These are phyloP conservation scores for Melanotus villosus DNA, from an alignment of 2,888 invertebrate species.

Conservation along the genomic window DNA sequence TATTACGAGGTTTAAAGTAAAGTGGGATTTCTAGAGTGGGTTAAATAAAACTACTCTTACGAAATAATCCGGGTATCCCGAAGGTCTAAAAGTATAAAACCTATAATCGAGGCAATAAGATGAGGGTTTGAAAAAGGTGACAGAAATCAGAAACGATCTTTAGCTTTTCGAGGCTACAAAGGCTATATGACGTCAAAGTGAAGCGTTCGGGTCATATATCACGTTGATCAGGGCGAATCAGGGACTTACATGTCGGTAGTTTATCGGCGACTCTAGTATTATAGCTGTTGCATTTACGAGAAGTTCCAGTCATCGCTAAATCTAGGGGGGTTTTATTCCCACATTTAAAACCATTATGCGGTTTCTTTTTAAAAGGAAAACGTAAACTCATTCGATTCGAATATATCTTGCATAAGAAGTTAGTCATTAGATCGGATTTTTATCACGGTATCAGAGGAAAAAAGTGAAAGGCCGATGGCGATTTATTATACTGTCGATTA, in stretches of 20 bases:
- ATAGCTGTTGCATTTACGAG: slow-evolving; percentile 40
- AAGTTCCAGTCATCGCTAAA: slow-evolving; percentile 39
- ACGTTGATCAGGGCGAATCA: slow-evolving; percentile 48
- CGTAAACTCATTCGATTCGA: slow-evolving; percentile 8
- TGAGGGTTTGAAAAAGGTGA: slow-evolving; percentile 28
- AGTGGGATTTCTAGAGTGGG: too few species aligned
- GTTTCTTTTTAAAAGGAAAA: slow-evolving; percentile 1
- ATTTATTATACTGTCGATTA: neutral
- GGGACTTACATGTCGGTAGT: slow-evolving; percentile 45
- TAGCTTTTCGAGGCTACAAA: slow-evolving; percentile 61
- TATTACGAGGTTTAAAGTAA: too few species aligned
- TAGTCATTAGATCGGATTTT: neutral
- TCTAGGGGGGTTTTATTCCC: slow-evolving; percentile 31
- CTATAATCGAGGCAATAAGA: neutral
- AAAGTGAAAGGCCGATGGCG: neutral
- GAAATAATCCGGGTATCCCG: too few species aligned
- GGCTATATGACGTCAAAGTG: slow-evolving; percentile 61
- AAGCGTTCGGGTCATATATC: slow-evolving; percentile 56
- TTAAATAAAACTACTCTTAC: too few species aligned
- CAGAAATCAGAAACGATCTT: slow-evolving; percentile 53
- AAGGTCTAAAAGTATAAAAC: neutral
- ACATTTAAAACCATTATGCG: slow-evolving; percentile 24
- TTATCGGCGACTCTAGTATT: slow-evolving; percentile 44
- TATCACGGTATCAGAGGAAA: neutral
- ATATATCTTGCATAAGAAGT: neutral